Base-by-base conservation (phyloP, 35 echinoderm and acorn worm genomes). In the Anneissia japonica region DNA sequence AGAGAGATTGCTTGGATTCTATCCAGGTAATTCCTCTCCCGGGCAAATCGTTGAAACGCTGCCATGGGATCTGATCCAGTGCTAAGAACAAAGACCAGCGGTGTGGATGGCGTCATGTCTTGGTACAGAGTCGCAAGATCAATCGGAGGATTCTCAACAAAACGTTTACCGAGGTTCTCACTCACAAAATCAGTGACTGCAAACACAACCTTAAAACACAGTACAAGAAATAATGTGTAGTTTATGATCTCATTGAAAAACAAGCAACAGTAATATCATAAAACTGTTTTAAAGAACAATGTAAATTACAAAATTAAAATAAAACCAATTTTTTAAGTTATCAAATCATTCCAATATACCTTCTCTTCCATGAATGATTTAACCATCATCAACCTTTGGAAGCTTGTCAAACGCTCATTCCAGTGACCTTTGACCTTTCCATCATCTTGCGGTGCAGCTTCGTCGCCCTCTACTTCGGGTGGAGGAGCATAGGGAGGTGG, bases 11-110 rank as follows among this genome's bases (percentile, higher is more conserved):
- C 95, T 83, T 93, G 89, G 34, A 98, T 98, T 32, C 89, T 85
- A 74, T 98, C 95, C 41, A 91, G 51, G 85, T 91, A 98, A 13
- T 89, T 89, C 51, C 92, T 86, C 39, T 98, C 95, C 81, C 88
- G 91, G 26, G 95, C 95, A 77, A 98, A 98, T 43, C 95, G 81
- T 89, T 94, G 92, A 86, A 98, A 98, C 9, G 95, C 91, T 28
- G 92, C 95, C 95, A 98, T 98, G 35, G 95, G 95, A 87, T 98
- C 95, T 12, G 95, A 98, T 6, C 95, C 95, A 6, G 95, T 98
- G 74, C 95, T 98, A 7, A 98, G 83, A 16, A 98, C 88, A 81
- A 98, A 98, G 55, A 98, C 92, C 36, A 98, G 79, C 19, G 95
- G 95, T 45, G 92, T 98, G 46, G 75, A 91, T 32, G 91, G 86